These are phyloP conservation scores for Oreohelix idahoensis DNA, from an alignment of 1,140 invertebrate species.

Conservation along the genomic window DNA sequence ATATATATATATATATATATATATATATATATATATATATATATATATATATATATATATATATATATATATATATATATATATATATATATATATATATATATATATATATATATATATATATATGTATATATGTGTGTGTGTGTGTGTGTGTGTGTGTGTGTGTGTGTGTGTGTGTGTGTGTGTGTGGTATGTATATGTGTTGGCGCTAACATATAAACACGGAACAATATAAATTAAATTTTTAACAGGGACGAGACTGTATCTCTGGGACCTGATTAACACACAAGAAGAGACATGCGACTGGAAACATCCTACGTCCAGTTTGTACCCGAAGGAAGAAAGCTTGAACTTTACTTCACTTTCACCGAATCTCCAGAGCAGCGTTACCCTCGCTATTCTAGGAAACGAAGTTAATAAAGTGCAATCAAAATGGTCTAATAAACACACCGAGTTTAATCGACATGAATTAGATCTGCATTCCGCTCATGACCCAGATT, in stretches of 20 bases:
- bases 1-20: no score
- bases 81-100: no score
- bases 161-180: no score
- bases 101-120: no score
- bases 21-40: no score
- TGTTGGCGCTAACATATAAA: no score
- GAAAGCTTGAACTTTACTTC: not conserved
- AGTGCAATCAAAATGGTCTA: not conserved
- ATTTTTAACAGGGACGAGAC: not conserved
- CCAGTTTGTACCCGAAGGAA: not conserved
- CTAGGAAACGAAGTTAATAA: not conserved
- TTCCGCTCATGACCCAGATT: not conserved
- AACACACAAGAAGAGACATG: not conserved
- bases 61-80: no score
- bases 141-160: no score
- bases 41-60: no score
- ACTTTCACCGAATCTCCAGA: not conserved
- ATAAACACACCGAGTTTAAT: not conserved
- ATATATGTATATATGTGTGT: no score
- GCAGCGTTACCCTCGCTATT: not conserved
- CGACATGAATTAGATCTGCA: not conserved
- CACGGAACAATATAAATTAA: no score
- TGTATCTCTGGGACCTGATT: constrained; percentile 16
- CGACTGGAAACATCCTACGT: not conserved
- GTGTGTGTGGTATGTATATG: no score